These are phyloP conservation scores for Steinernema hermaphroditum DNA, from an alignment of 2,888 invertebrate species.

Conservation along the genomic window DNA sequence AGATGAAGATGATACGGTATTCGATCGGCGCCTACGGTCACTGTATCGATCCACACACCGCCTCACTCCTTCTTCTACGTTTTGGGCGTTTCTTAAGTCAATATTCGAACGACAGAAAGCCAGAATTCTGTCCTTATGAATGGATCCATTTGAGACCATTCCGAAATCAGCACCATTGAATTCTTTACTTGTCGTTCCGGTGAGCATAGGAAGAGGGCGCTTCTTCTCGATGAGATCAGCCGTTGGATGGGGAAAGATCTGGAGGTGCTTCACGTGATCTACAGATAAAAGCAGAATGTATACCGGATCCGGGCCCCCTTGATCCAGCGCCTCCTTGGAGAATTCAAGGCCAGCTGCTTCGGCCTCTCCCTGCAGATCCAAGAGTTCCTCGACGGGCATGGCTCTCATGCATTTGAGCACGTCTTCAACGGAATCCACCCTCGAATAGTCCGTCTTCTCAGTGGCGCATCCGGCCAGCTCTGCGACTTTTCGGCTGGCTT, in stretches of 20 bases:
- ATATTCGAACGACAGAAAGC: not conserved
- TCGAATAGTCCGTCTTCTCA: not conserved
- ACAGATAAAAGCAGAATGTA: not conserved
- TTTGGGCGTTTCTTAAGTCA: not conserved
- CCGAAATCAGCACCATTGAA: not conserved
- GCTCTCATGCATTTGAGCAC: slow-evolving; percentile 25
- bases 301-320: not conserved
- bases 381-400: not conserved
- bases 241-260: not conserved
- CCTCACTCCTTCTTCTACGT: not conserved
- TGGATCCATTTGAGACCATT: not conserved
- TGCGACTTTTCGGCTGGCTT: not conserved
- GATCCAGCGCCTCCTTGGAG: not conserved
- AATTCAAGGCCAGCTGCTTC: not conserved
- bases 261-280: not conserved
- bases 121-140: not conserved
- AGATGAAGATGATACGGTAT: too few relatives aligned
- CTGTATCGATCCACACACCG: not conserved
- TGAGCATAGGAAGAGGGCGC: not conserved
- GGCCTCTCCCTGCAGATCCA: not conserved
- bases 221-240: not conserved
- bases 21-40: not conserved
- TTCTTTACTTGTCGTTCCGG: not conserved
- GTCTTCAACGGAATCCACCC: not conserved
- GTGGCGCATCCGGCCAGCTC: not conserved